Evolutionary conservation across 23 tunicate species (phyloP), one percentile per base, ranked within the genome.

Genomic region (Aplidium turbinatum): DNA sequence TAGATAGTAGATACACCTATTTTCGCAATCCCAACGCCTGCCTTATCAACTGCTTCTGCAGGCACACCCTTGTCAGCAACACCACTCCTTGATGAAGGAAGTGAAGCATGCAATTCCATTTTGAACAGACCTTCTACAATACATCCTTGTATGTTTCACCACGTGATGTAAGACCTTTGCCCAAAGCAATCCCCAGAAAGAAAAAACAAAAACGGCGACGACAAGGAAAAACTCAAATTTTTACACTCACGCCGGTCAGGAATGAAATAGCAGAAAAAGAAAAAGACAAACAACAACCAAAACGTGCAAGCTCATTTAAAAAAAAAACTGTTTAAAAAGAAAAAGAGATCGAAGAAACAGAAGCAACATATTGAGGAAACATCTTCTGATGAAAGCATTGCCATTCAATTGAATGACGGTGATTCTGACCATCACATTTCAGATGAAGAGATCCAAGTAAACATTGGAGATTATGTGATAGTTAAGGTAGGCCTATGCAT

Each of bases 181-280:
- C 48, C 13, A 42, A 42, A 42, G 13, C 48, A 9, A 9, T 13
- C 9, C 48, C 48, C 48, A 42, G 48, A 42, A 42, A 42, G 13
- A 42, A 42, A 42, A 42, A 42, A 42, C 48, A 42, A 42, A 42
- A 13, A 42, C 48, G 13, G 13, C 48, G 48, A 42, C 48, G 48
- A 42, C 9, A 42, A 42, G 48, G 48, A 42, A 42, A 42, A 42
- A 42, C 48, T 42, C 48, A 42, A 42, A 42, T 42, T 42, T 42
- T 42, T 13, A 42, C 48, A 9, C 13, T 42, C 9, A 42, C 48
- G 13, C 48, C 48, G 13, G 13, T 42, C 9, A 42, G 48, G 13
- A 42, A 42, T 42, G 48, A 42, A 13, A 13, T 42, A 9, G 48
- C 48, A 9, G 48, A 9, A 42, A 42, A 42, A 42, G 48, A 42